phyloP scores from a whole-genome alignment of 2,888 invertebrate species.

The Elegia similella region DNA sequence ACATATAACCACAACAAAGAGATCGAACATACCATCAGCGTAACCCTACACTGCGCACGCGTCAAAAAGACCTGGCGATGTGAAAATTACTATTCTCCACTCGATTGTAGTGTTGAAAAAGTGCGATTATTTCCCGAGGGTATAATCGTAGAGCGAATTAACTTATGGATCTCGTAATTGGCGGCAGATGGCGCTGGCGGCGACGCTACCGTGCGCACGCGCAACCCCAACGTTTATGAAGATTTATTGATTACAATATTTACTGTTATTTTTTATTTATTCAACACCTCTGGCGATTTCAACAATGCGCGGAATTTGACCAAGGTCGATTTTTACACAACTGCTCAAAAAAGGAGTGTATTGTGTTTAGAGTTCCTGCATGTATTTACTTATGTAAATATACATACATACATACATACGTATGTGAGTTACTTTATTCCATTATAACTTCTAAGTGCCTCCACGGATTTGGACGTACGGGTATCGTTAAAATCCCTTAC shows the following conservation, averaged over 20 bases:
- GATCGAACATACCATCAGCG: slow-evolving; percentile 35
- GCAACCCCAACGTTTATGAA: slow-evolving; percentile 47
- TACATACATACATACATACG: no score
- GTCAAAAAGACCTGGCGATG: slow-evolving; percentile 44
- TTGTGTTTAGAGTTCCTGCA: not conserved
- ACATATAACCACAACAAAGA: slow-evolving; percentile 74
- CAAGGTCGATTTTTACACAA: no score
- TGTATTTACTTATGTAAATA: no score
- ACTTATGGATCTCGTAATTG: slow-evolving; percentile 60
- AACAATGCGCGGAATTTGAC: not conserved
- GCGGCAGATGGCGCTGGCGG: slow-evolving; percentile 62
- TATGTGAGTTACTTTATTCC: no score
- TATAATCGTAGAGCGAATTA: slow-evolving; percentile 52
- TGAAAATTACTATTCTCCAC: slow-evolving; percentile 52
- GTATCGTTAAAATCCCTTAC: no score
- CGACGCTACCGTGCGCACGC: slow-evolving; percentile 52
- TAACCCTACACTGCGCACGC: slow-evolving; percentile 50
- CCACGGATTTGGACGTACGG: no score
- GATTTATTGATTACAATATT: slow-evolving; percentile 5
- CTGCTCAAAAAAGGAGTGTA: not conserved
- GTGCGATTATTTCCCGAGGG: slow-evolving; percentile 53
- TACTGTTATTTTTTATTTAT: not conserved
- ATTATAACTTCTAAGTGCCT: no score
- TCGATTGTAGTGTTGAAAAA: slow-evolving; percentile 43
- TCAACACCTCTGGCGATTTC: not conserved